phyloP scores from a whole-genome alignment of 2,888 invertebrate species.

The Troides oblongomaculatus region DNA sequence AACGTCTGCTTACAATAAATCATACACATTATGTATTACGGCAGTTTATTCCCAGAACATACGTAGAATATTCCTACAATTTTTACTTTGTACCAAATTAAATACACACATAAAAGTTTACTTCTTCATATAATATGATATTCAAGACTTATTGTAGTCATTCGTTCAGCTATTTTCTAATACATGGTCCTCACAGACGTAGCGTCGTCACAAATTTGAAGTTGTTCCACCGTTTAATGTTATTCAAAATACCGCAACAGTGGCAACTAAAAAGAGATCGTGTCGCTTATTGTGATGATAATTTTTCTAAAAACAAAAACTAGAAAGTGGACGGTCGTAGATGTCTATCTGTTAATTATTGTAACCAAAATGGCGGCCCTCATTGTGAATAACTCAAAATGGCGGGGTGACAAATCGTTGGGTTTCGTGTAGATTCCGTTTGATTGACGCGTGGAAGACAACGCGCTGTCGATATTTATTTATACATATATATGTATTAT shows the following conservation, averaged over 20 bases:
- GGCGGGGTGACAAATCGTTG: slow-evolving; percentile 76
- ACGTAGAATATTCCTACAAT: not conserved
- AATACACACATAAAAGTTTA: not conserved
- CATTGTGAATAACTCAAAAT: slow-evolving; percentile 72
- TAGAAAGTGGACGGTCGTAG: slow-evolving; percentile 73
- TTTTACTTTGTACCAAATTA: not conserved
- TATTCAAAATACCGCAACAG: slow-evolving; percentile 77
- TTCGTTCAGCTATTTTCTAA: slow-evolving; percentile 57
- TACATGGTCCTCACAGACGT: slow-evolving; percentile 51
- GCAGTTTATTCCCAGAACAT: no score
- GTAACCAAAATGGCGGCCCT: slow-evolving; percentile 74
- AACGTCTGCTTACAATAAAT: slow-evolving; percentile 1
- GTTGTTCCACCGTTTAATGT: slow-evolving; percentile 65
- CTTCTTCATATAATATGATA: slow-evolving; percentile 3
- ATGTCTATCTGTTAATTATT: slow-evolving; percentile 79
- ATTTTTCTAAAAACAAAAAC: slow-evolving; percentile 78
- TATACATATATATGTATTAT: slow-evolving; percentile 71
- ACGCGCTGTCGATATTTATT: slow-evolving; percentile 62
- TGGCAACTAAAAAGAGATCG: slow-evolving; percentile 76
- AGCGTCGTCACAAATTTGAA: slow-evolving; percentile 41
- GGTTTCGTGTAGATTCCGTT: slow-evolving; percentile 68
- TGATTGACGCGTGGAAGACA: slow-evolving; percentile 80
- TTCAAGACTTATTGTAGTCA: slow-evolving; percentile 26
- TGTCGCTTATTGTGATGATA: slow-evolving; percentile 76
- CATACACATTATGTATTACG: not conserved